Evolutionary conservation across 2,797 vertebrate species (phyloP), one percentile per base, ranked within the genome.

Genomic region (Phoeniculus purpureus): DNA sequence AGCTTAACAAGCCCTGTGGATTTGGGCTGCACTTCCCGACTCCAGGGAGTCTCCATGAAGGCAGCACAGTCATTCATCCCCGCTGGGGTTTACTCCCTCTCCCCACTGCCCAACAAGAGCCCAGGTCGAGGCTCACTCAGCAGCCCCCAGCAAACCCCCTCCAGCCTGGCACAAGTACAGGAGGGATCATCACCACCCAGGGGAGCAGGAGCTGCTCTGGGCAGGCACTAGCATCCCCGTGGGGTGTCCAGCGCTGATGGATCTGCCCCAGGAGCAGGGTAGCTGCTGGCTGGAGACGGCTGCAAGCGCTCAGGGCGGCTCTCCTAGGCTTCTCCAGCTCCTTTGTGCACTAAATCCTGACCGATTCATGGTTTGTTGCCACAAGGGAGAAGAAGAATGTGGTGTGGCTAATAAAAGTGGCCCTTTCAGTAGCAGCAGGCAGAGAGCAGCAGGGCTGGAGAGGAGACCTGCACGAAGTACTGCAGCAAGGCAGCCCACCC

Each of bases 271-370:
- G 1, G 6, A 40, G 62, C 32, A 10, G 21, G 11, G 55, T 0
- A 45, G 32, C 15, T 66, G 62, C 70, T 34, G 68, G 11, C 18
- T n/a, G 2, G 25, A 78, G 75, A 20, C 31, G 22, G 5, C 40
- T 13, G 21, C 1, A 18, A 43, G 48, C 31, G 10, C 55, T 23
- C 8, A 2, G 32, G 0, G 0, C 8, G 22, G 29, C 32, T 0
- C 40, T 27, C 55, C 14, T 1, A 0, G 56, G 19, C 68, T 56
- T 21, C 70, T 65, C 60, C 65, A 15, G 43, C 48, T 54, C 52
- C 56, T 73, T 12, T 12, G 27, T 8, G 58, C 54, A 3, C 23
- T 29, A 15, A 83, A 68, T 66, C 79, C 79, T 10, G 18, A 14
- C 23, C 7, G 37, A 66, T 15, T 54, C 75, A 3, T 45, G 23